A percentile compares a stretch with the other conserved stretches of the same genome.
These are phyloP conservation scores for Agriotes lineatus DNA, from an alignment of 2,888 invertebrate genomes.

Conservation along the genomic window DNA sequence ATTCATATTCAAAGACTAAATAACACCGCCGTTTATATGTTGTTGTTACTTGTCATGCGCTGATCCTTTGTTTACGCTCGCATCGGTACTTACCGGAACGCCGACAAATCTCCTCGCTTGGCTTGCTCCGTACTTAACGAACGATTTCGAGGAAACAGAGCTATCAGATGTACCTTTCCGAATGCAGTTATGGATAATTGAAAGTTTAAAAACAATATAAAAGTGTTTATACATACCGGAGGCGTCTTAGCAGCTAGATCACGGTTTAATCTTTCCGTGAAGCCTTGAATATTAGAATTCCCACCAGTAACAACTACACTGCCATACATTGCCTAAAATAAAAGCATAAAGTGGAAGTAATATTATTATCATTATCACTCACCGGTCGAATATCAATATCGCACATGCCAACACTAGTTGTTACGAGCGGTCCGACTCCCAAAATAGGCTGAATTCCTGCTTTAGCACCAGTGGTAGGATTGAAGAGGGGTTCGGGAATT, in stretches of 20 bases:
- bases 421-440: conserved; percentile 76
- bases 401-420: conserved; percentile 82
- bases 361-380: conserved; percentile 49
- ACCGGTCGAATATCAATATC: conserved; percentile 80
- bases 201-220: too few species aligned
- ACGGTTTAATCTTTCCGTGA: conserved; percentile 77
- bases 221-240: conserved; percentile 64
- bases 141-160: too few species aligned
- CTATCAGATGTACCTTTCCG: too few species aligned
- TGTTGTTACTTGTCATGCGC: too few species aligned
- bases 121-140: too few species aligned
- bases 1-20: too few species aligned
- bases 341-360: background rate
- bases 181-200: too few species aligned
- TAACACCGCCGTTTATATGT: too few species aligned
- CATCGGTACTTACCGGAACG: too few species aligned
- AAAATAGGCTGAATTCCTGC: conserved; percentile 72
- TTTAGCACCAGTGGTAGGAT: conserved; percentile 69
- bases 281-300: conserved; percentile 78
- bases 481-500: conserved; percentile 80
- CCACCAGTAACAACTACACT: conserved; percentile 81
- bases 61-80: too few species aligned
- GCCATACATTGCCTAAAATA: conserved; percentile 74
- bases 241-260: conserved; percentile 79
- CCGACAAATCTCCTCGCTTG: too few species aligned